These are phyloP conservation scores for Eilema depressum DNA, from an alignment of 2,888 invertebrate genomes.

Conservation along the genomic window DNA sequence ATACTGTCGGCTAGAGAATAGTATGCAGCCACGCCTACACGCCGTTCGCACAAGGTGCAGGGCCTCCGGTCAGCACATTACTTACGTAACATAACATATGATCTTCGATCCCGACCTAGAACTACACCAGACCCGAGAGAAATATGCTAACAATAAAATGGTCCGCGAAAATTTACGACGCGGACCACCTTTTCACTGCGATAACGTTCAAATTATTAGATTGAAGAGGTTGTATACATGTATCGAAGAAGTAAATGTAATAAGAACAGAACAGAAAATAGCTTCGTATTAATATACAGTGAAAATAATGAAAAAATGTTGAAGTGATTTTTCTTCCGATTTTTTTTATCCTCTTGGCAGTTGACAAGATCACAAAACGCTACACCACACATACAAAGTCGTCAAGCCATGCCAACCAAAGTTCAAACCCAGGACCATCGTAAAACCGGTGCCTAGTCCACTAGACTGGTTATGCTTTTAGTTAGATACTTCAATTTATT, in stretches of 20 bases:
- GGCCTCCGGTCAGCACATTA: conserved; percentile 62
- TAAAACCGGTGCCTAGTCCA: neutral
- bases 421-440: too few relatives aligned
- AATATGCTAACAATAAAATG: conserved; percentile 54
- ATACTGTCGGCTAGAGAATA: conserved; percentile 46
- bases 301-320: too few relatives aligned
- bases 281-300: too few relatives aligned
- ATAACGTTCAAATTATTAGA: neutral
- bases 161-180: conserved; percentile 37
- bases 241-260: too few relatives aligned
- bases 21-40: conserved; percentile 56
- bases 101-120: conserved; percentile 57
- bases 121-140: conserved; percentile 48
- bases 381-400: too few relatives aligned
- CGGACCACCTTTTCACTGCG: conserved; percentile 27
- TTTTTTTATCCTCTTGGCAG: too few relatives aligned
- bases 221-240: neutral
- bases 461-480: neutral
- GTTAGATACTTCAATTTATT: neutral
- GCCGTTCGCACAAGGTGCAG: conserved; percentile 57
- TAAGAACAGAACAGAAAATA: too few relatives aligned
- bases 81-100: conserved; percentile 59
- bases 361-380: too few relatives aligned
- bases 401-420: too few relatives aligned
- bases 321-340: too few relatives aligned